Evolutionary conservation across 2,113 vertebrate genomes (phyloP), one percentile per base, ranked within the genome.

Genomic region (Cathartes aura): DNA sequence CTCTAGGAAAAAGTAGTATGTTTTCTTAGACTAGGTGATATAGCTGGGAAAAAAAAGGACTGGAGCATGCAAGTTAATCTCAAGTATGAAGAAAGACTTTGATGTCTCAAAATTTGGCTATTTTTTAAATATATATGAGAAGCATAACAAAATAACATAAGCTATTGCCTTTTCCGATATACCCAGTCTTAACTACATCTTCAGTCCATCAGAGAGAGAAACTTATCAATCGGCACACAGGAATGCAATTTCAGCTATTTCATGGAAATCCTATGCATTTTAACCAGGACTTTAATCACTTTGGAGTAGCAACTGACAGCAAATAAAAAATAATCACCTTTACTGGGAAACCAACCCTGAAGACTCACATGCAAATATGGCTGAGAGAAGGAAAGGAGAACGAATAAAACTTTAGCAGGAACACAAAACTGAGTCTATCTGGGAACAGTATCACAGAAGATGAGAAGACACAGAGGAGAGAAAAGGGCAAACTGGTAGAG

Each of bases 221-320:
- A 87, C 32, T 50, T 87, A 89, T 36, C 72, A 83, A 66, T 2
- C 0, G 1, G 84, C 42, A 87, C 9, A 45, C 42, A 66, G 24
- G 26, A 91, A 87, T 70, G 53, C 48, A 62, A 64, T 81, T 89
- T 75, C 78, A 66, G 78, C 64, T 66, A 83, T 82, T 96, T 82
- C 62, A 67, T 66, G 71, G 67, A 75, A 87, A 93, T 73, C 42
- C 45, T 91, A 82, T 76, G 70, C 73, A 93, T 96, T 96, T 96
- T 87, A 97, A 94, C 56, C 36, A 82, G 18, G 43, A 68, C 45
- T 90, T 90, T 71, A 83, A 96, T 87, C 47, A 74, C 19, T 67
- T 16, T 5, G 34, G 73, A 91, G 36, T 20, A 88, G 66, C 30
- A 55, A 82, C 73, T 78, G 59, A 87, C 15, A 87, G 60, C 17